Base-by-base conservation (phyloP, 2,113 vertebrate species). In the Carassius gibelio region DNA sequence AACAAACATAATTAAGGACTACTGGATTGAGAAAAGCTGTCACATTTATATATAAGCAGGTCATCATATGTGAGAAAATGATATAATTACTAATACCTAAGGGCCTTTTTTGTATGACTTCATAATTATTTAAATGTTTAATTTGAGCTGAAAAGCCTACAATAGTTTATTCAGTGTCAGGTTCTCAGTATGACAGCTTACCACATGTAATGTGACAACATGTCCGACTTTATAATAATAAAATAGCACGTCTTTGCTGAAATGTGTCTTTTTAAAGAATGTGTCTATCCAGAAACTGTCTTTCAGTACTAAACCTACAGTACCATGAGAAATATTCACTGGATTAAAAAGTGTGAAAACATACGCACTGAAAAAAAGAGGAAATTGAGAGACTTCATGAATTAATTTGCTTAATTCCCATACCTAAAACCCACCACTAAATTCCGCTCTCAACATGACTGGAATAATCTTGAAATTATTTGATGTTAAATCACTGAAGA, bases 401-500 rank as follows among this genome's bases (percentile, higher is more conserved):
- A 75, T 75, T 75, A 50, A 75, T 75, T 48, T 26, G n/a, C 14
- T 75, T 75, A 75, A 75, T 50, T 75, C 72, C 72, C 72, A 75
- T 42, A 75, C n/a, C 42, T 75, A 26, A 74, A 50, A 75, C 42
- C n/a, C 72, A 75, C 21, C 42, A 55, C 50, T 76, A 55, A 76
- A 76, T 17, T 76, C 38, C 10, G 6, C 72, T 26, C 42, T 50
- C 72, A 26, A 55, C 75, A 52, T 30, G 75, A 55, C 75, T 34
- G 23, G 50, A 76, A 76, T 52, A 76, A 52, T 52, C 75, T 76
- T 19, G 15, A 76, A 76, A 76, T 76, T 5, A 52, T 76, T 76
- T 76, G 23, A 76, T 50, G 34, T 69, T 69, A 50, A 68, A 52
- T 52, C 64, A 66, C n/a, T 17, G 62, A 69, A 81, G 42, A 30